Evolutionary conservation across 2,888 invertebrate genomes (phyloP), one percentile per base, ranked within the genome.

Genomic region (Rhorus exstirpatorius): DNA sequence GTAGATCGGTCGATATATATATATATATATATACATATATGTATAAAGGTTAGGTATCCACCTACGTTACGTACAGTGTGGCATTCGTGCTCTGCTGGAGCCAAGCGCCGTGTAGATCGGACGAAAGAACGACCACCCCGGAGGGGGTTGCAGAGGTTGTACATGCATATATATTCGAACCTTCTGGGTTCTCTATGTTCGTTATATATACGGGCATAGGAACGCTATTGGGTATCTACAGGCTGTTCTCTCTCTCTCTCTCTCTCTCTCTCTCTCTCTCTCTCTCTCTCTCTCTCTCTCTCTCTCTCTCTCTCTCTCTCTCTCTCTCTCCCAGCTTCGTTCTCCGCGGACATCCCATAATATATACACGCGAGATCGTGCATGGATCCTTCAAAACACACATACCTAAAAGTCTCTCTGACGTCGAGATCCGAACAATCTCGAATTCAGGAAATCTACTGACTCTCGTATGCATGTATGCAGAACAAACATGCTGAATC

Each of bases 21-120:
- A 46, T 49, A 71, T 24, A 51, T 65, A 70, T 41, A 41, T 51
- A 68, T 60, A 55, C 58, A 63, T 14, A 44, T 21, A 14, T 21
- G 2, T 21, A 19, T 53, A 21, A 21, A 17, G 1, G 17, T 10
- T 53, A 17, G 14, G 17, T n/a, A n/a, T n/a, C n/a, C n/a, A n/a
- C n/a, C n/a, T n/a, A n/a, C n/a, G n/a, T n/a, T n/a, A n/a, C n/a
- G 17, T 17, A 31, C 68, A 60, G 60, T 70, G 55, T 75, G 53
- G 51, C 65, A 74, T 60, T 76, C 70, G 49, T 78, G 65, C 65
- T 63, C 46, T 58, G 53, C 58, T 51, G 67, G 60, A 60, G 51
- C 79, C 49, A 60, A 46, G 35, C 65, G 72, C 51, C 79, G n/a
- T n/a, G 72, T 79, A 72, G 67, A 72, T 67, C 72, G 72, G 58